phyloP scores from a whole-genome alignment of 2,113 vertebrate species.

The Gila orcuttii region DNA sequence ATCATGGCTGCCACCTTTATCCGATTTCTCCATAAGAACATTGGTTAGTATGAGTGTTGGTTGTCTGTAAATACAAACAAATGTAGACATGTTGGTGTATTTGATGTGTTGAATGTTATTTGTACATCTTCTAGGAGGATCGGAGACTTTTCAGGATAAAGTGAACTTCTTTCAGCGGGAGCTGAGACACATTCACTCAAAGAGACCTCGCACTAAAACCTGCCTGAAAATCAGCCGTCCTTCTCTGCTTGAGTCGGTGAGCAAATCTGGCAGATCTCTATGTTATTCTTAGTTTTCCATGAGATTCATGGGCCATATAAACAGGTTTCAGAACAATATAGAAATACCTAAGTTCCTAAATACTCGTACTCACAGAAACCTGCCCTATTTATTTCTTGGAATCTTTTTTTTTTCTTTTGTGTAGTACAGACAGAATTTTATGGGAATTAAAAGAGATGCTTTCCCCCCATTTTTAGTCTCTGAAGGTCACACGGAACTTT shows the following conservation, averaged over 20 bases:
- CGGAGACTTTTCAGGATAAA: constrained; percentile 98
- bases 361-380: neutral
- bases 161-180: constrained; percentile 97
- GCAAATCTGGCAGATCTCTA: constrained; percentile 41
- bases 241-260: constrained; percentile 89
- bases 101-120: neutral
- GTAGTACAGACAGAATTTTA: neutral
- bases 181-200: constrained; percentile 92
- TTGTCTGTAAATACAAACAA: neutral
- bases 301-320: too few relatives aligned
- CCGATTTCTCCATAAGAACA: constrained; percentile 96
- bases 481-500: constrained; percentile 95
- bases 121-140: constrained; percentile 81
- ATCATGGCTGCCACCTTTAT: constrained; percentile 99
- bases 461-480: constrained; percentile 76
- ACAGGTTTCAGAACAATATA: neutral
- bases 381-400: neutral
- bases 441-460: neutral
- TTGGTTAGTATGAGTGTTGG: constrained; percentile 79
- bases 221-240: constrained; percentile 92
- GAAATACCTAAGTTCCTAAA: neutral
- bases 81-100: neutral
- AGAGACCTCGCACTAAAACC: constrained; percentile 92
- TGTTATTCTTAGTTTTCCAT: too few relatives aligned
- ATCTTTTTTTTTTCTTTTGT: neutral